Evolutionary conservation across 1,140 invertebrate species (phyloP).

Genomic region (Lordiphosa clarofinis): DNA sequence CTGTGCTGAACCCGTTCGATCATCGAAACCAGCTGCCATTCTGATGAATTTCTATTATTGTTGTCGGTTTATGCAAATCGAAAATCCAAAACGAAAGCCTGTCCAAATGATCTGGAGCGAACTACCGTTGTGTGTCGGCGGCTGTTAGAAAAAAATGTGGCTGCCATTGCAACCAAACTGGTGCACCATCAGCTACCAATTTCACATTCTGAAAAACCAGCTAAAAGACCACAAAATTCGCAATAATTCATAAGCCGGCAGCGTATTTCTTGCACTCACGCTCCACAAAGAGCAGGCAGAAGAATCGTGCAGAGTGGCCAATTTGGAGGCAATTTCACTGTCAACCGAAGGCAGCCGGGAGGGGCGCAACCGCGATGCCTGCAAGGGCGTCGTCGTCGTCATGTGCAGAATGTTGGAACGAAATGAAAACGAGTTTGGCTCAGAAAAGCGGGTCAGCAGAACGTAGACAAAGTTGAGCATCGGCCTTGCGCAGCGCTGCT

Average conservation of each 20-base stretch:
- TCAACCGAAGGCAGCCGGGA: conserved; percentile 42
- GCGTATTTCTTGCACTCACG: conserved; percentile 38
- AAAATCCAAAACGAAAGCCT: conserved; percentile 62
- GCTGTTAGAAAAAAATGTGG: conserved; percentile 60
- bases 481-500: conserved; percentile 56
- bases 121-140: conserved; percentile 52
- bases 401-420: conserved; percentile 53
- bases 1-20: not conserved
- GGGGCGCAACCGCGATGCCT: conserved; percentile 21
- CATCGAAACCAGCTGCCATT: conserved; percentile 16
- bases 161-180: conserved; percentile 36
- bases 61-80: conserved; percentile 55
- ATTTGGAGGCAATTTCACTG: conserved; percentile 69
- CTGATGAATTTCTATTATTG: conserved; percentile 24
- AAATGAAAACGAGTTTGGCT: conserved; percentile 69
- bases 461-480: conserved; percentile 46
- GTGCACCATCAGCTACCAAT: conserved; percentile 54
- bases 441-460: conserved; percentile 66
- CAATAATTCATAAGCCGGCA: conserved; percentile 73
- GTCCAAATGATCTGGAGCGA: conserved; percentile 60
- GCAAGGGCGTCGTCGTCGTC: conserved; percentile 51
- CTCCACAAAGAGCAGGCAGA: conserved; percentile 38
- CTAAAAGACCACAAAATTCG: conserved; percentile 66
- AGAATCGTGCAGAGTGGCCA: conserved; percentile 50
- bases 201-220: conserved; percentile 74